phyloP scores from a whole-genome alignment of 2,797 vertebrate species.

The Rhinophrynus dorsalis region DNA sequence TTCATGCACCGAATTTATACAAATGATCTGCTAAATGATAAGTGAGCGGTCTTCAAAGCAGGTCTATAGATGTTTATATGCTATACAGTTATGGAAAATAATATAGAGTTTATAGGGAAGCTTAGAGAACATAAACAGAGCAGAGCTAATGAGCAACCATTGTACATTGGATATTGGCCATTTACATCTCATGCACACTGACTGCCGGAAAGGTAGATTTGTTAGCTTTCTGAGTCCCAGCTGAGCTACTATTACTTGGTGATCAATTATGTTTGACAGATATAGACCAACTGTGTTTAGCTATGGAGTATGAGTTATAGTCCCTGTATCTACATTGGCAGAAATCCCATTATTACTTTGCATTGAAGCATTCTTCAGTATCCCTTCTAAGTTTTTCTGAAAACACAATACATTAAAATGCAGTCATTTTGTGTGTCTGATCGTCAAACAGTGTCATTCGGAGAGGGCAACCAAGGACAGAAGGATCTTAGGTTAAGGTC shows the following conservation, averaged over 20 bases:
- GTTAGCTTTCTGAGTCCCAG: neutral
- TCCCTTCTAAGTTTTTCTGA: slow-evolving; percentile 35
- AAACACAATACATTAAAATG: slow-evolving; percentile 29
- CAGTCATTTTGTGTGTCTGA: slow-evolving; percentile 7
- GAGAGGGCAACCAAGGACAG: slow-evolving; percentile 31
- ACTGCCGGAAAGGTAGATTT: neutral
- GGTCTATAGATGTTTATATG: no score
- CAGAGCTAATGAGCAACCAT: neutral
- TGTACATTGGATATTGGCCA: neutral
- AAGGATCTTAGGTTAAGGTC: slow-evolving; percentile 1
- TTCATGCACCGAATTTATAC: no score
- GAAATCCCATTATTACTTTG: slow-evolving; percentile 38
- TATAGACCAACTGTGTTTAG: slow-evolving; percentile 40
- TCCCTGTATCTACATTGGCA: slow-evolving; percentile 15
- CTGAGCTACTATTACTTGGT: neutral
- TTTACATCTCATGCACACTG: neutral
- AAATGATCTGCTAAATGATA: no score
- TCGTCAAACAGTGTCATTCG: slow-evolving; percentile 7
- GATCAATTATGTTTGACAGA: slow-evolving; percentile 39
- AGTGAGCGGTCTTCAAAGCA: no score
- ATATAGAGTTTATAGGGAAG: neutral
- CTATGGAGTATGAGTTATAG: slow-evolving; percentile 31
- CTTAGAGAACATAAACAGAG: neutral
- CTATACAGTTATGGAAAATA: neutral
- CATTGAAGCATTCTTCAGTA: slow-evolving; percentile 23